Evolutionary conservation across 2,888 invertebrate species (phyloP), one percentile per base, ranked within the genome.

Genomic region (Coleophora deauratella): DNA sequence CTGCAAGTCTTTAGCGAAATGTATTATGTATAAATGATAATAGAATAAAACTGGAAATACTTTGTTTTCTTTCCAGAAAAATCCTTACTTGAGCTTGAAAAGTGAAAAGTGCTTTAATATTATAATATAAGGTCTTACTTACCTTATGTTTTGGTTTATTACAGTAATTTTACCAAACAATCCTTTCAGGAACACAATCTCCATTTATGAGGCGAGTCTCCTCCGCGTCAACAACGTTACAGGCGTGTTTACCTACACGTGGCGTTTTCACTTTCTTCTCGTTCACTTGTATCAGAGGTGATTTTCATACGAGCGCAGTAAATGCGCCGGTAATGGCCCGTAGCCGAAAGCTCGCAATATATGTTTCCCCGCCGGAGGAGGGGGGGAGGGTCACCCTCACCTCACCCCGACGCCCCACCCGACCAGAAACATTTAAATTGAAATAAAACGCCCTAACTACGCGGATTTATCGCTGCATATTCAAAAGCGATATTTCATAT

Each of bases 311-410:
- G 66, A 67, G 58, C 66, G 61, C 62, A 67, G 66, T 73, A 43
- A 74, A 73, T 72, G 70, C 62, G 66, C 60, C 56, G 63, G 69
- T 74, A 74, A 74, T 74, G 71, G 73, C 60, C 73, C 72, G 72
- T 75, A 74, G 66, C 71, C 62, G 69, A 73, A 73, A 71, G 70
- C 72, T 67, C 56, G 64, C 62, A 57, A 68, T 73, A 67, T 72
- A 70, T 21, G 21, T 21, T 21, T 21, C 21, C 21, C 6, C n/a
- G n/a, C n/a, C n/a, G n/a, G n/a, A n/a, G n/a, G n/a, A n/a, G n/a
- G 21, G 21, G 21, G 6, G 21, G 21, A 21, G 21, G 21, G 55
- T 51, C 49, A 46, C 47, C 47, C 50, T 42, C 37, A 42, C 42
- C 49, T 6, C 33, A 28, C 54, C 50, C 52, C 42, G 48, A 46